phyloP scores from a whole-genome alignment of 2,888 invertebrate genomes.

The Hofmannophila pseudospretella region DNA sequence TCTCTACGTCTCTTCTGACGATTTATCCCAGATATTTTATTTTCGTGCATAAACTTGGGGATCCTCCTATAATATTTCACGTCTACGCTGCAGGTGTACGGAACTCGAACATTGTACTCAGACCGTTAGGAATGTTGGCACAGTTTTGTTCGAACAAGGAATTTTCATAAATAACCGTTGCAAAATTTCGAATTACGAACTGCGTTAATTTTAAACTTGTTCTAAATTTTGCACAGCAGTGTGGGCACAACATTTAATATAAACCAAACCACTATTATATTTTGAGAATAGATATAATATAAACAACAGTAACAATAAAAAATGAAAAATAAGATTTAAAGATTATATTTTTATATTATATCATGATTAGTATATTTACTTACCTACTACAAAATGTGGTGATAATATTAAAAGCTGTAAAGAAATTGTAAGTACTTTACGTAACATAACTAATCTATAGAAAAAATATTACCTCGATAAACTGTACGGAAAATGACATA shows the following conservation, averaged over 20 bases:
- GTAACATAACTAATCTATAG: neutral
- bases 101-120: conserved; percentile 1
- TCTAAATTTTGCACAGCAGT: too few relatives aligned
- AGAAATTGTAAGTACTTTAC: too few relatives aligned
- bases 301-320: too few relatives aligned
- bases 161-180: conserved; percentile 7
- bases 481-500: neutral
- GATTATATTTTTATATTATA: too few relatives aligned
- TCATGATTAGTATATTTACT: too few relatives aligned
- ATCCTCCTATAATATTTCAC: conserved; percentile 41
- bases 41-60: conserved; percentile 30
- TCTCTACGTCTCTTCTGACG: conserved; percentile 12
- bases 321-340: too few relatives aligned
- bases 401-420: too few relatives aligned
- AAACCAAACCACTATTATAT: too few relatives aligned
- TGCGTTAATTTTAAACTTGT: neutral
- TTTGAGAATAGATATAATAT: too few relatives aligned
- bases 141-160: conserved; percentile 11
- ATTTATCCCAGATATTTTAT: conserved; percentile 22
- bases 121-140: conserved; percentile 15
- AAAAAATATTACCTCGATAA: neutral
- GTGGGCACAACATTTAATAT: too few relatives aligned
- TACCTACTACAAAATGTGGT: too few relatives aligned
- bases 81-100: conserved; percentile 30
- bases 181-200: neutral